Evolutionary conservation across 2,888 invertebrate genomes (phyloP), one percentile per base, ranked within the genome.

Genomic region (Oligia strigilis): DNA sequence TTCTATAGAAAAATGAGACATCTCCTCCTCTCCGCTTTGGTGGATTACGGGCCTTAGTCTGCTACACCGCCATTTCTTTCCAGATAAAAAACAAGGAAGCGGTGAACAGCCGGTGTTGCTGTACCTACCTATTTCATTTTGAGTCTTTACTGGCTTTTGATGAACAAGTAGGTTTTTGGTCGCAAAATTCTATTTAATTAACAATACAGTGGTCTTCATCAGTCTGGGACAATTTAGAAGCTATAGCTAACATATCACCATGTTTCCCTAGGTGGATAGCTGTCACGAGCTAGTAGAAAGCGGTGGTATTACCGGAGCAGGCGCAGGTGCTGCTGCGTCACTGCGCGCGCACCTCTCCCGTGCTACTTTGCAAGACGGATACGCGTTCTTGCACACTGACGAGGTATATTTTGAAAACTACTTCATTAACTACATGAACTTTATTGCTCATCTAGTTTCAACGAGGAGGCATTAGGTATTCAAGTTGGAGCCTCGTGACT

Each of bases 231-330:
- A 17, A 17, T 9, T 60, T n/a, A 8, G 64, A 36, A 36, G 36
- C 36, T 64, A 9, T 36, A 19, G 17, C 64, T 64, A 29, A 70
- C 13, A n/a, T 14, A 14, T 67, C 2, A 67, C 23, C 2, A 94
- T 98, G 1, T 74, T 1, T 67, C 0, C 36, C 58, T 93, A 93
- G 97, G 97, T 94, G 93, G 96, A 94, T 89, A 96, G 96, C 83
- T 97, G 96, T 82, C 95, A 95, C 81, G 97, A 95, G 92, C 88
- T 96, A 70, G 90, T 95, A n/a, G 96, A 95, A 29, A 92, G 94
- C 70, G 94, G 94, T 0, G 92, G 92, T 8, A 82, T 92, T 11
- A 90, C 92, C 49, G 92, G 92, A 11, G 89, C 92, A 17, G 91
- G 91, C 23, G 91, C 90, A 17, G 90, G 88, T 11, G 93, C 92